Base-by-base conservation (phyloP, 2,888 invertebrate genomes). In the Agrochola lychnidis region DNA sequence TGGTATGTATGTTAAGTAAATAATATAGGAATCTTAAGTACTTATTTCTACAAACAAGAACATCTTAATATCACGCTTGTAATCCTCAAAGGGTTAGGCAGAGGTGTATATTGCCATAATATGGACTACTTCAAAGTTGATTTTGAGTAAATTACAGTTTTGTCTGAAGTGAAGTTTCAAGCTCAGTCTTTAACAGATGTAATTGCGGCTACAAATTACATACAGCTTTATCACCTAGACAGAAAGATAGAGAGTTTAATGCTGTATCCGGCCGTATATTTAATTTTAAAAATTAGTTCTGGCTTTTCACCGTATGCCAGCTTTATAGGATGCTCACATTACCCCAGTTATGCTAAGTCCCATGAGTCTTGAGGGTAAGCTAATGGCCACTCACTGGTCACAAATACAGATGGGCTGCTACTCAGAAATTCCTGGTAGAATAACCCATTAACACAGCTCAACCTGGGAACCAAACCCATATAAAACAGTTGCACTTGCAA, bases 1-100 rank as follows among this genome's bases (percentile, higher is more conserved):
- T 66, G 92, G 96, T 96, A 88, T 81, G 87, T 85, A 66, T 64
- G 0, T 0, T 7, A 45, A 12, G 19, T 59, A 22, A 19, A 48
- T 45, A 19, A 48, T 45, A 1, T 25, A 6, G 19, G 16, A 2
- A 61, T n/a, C 30, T 3, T 62, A 22, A 62, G 14, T 40, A 62
- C 4, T 62, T 36, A 36, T 12, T 36, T 36, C 22, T 36, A 14
- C 4, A 40, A 40, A 40, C 14, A 62, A 36, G 2, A 62, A 22
- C n/a, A 40, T 63, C 7, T 40, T 40, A 7, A 40, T 16, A 63
- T 1, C n/a, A n/a, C 4, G 16, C 40, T 4, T 2, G 14, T 16
- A 40, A 7, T 22, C 6, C 16, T 14, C 4, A 14, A 16, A 16
- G 40, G 40, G 9, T 14, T n/a, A 4, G 7, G 9, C n/a, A 42